phyloP scores from a whole-genome alignment of 2,888 invertebrate species.

The Coleophora flavipennella region DNA sequence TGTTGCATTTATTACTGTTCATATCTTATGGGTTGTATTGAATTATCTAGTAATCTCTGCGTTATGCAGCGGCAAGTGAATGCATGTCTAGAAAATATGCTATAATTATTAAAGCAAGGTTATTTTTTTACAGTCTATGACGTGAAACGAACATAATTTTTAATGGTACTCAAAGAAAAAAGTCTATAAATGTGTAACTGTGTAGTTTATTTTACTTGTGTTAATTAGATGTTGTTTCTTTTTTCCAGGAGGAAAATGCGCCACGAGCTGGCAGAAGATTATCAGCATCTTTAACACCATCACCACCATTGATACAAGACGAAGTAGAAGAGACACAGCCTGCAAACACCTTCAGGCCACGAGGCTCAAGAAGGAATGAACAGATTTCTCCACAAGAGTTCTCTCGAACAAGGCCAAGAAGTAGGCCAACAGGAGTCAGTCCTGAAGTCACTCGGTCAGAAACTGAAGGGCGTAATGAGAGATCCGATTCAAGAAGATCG shows the following conservation, averaged over 20 bases:
- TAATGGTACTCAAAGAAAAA: too few relatives aligned
- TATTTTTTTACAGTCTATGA: too few relatives aligned
- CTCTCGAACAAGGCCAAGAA: slow-evolving; percentile 38
- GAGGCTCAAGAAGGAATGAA: slow-evolving; percentile 42
- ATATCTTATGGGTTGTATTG: too few relatives aligned
- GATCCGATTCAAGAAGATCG: slow-evolving; percentile 52
- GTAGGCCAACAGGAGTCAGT: slow-evolving; percentile 24
- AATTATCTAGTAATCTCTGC: too few relatives aligned
- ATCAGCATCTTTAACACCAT: slow-evolving; percentile 27
- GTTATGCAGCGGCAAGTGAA: too few relatives aligned
- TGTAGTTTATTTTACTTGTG: background rate
- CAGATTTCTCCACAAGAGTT: slow-evolving; percentile 31
- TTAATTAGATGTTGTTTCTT: slow-evolving; percentile 1
- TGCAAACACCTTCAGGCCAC: slow-evolving; percentile 40
- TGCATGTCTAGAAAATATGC: too few relatives aligned
- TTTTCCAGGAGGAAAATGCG: slow-evolving; percentile 49
- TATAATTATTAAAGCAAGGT: too few relatives aligned
- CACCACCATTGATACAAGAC: slow-evolving; percentile 28
- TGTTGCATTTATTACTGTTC: slow-evolving; percentile 11
- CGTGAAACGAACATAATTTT: too few relatives aligned
- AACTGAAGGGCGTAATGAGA: slow-evolving; percentile 39
- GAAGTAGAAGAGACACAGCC: slow-evolving; percentile 25
- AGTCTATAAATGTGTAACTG: too few relatives aligned
- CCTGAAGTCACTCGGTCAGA: slow-evolving; percentile 24
- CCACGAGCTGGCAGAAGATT: slow-evolving; percentile 43